Evolutionary conservation across 1,140 invertebrate genomes (phyloP).

Genomic region (Cepaea nemoralis): DNA sequence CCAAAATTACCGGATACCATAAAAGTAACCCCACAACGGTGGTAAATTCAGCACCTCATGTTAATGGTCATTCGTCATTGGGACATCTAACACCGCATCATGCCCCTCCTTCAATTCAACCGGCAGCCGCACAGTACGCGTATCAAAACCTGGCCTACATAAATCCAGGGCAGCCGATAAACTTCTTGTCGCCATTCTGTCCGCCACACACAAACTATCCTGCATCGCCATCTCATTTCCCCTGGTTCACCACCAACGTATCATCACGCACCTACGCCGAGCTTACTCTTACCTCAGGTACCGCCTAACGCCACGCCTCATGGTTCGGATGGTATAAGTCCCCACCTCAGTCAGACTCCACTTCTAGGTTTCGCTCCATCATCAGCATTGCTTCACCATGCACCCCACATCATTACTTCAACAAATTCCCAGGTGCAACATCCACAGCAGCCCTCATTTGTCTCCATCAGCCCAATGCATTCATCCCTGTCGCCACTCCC

Average conservation of each 20-base stretch:
- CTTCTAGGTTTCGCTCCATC: conserved; percentile 18
- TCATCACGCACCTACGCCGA: conserved; percentile 49
- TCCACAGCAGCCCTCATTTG: neutral
- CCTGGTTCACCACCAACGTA: conserved; percentile 54
- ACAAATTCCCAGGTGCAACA: conserved; percentile 3
- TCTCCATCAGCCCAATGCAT: conserved; percentile 27
- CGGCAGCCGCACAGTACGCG: conserved; percentile 39
- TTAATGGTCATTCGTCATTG: conserved; percentile 25
- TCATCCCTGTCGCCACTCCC: conserved; percentile 41
- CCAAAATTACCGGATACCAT: conserved; percentile 7
- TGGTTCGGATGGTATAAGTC: neutral
- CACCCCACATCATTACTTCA: conserved; percentile 21
- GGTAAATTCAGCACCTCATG: conserved; percentile 43
- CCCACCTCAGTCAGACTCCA: neutral
- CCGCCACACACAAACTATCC: conserved; percentile 70
- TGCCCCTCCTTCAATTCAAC: conserved; percentile 32
- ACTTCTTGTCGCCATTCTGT: conserved; percentile 47
- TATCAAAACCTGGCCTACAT: conserved; percentile 49
- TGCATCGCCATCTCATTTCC: conserved; percentile 59
- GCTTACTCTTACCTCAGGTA: conserved; percentile 12
- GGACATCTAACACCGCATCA: conserved; percentile 47
- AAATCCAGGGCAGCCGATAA: conserved; percentile 46
- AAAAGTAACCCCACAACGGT: conserved; percentile 27
- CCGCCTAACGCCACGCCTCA: conserved; percentile 13
- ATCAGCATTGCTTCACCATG: conserved; percentile 16